Conservation (phyloP, 2,797 vertebrate genomes). For the Artibeus lituratus region DNA sequence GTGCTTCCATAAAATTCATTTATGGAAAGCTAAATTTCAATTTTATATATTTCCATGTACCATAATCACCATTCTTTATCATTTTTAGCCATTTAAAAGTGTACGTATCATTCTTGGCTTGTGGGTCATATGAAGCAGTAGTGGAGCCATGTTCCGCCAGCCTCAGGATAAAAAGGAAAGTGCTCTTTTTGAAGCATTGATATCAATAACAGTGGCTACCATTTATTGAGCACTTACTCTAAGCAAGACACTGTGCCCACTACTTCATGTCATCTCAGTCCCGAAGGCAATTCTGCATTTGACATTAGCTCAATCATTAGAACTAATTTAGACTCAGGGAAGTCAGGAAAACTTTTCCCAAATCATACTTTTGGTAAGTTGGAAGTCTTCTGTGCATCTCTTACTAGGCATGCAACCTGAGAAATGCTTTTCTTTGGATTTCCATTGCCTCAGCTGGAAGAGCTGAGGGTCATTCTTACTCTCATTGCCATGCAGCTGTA, state of each 20-base stretch:
- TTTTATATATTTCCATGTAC: neutral
- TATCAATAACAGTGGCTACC: neutral
- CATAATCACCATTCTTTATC: neutral
- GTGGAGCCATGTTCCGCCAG: neutral
- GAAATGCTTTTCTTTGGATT: neutral
- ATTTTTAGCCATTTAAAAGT: neutral
- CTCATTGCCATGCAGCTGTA: neutral
- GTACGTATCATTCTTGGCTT: neutral
- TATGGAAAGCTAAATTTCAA: neutral
- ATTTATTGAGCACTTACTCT: neutral
- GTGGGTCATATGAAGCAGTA: neutral
- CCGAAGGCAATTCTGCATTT: neutral
- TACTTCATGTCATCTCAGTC: neutral
- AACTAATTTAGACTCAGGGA: neutral
- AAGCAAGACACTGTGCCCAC: neutral
- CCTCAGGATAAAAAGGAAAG: neutral
- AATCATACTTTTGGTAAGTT: neutral
- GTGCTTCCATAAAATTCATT: neutral
- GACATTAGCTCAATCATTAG: neutral
- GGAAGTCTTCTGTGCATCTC: neutral
- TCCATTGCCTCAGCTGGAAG: neutral
- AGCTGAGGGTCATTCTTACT: neutral
- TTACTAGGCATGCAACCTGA: neutral
- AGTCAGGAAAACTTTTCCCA: neutral
- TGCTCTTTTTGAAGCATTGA: neutral